These are phyloP conservation scores for Lasioglossum baleicum DNA, from an alignment of 1,140 invertebrate genomes.

Conservation along the genomic window DNA sequence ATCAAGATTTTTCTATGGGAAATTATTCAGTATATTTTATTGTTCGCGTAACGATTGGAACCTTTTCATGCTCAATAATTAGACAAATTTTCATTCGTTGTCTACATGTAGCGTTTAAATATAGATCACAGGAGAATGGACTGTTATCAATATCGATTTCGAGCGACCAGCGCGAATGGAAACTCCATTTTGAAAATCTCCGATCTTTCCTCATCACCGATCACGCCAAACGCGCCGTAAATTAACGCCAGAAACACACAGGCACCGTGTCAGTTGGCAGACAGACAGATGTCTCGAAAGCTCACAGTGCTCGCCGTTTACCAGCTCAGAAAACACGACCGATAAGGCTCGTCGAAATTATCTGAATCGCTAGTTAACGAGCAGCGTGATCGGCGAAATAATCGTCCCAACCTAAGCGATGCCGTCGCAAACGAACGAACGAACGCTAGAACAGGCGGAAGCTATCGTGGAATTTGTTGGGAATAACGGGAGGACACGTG, in stretches of 20 bases:
- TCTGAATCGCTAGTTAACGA: not conserved
- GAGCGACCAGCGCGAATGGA: not conserved
- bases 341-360: not conserved
- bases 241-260: not conserved
- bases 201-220: not conserved
- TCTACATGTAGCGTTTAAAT: too few species aligned
- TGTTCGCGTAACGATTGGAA: too few species aligned
- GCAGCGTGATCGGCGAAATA: not conserved
- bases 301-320: not conserved
- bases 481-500: not conserved
- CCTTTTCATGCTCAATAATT: too few species aligned
- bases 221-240: not conserved
- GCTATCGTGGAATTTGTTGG: not conserved
- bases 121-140: too few species aligned
- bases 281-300: not conserved
- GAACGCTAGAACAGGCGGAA: conserved; percentile 2
- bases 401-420: too few species aligned
- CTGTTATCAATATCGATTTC: too few species aligned
- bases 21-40: too few species aligned
- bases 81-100: too few species aligned
- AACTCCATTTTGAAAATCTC: not conserved
- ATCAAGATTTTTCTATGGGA: too few species aligned
- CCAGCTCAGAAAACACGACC: not conserved
- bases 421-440: not conserved
- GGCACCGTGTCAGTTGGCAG: not conserved